These are phyloP conservation scores for Adrianichthys oophorus DNA, from an alignment of 2,797 vertebrate species.

Conservation along the genomic window DNA sequence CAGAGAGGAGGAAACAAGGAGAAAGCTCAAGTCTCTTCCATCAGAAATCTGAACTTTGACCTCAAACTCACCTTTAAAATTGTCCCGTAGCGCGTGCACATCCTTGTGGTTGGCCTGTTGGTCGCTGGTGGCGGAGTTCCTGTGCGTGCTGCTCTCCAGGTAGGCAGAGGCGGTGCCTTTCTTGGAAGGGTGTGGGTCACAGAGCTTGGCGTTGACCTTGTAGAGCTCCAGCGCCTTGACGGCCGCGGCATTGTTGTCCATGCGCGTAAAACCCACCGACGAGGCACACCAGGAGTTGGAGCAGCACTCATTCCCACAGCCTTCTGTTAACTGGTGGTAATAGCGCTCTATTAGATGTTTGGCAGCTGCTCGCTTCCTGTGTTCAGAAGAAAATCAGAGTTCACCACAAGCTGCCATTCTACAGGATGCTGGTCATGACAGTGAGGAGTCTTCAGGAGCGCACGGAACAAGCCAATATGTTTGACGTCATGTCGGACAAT, in stretches of 20 bases:
- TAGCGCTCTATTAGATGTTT: constrained; percentile 99
- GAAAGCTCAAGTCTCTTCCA: no score
- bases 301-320: constrained; percentile 99
- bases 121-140: constrained; percentile 86
- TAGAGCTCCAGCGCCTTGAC: constrained; percentile 98
- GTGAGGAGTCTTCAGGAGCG: no score
- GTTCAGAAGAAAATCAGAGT: constrained; percentile 66
- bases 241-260: constrained; percentile 98
- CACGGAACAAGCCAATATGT: no score
- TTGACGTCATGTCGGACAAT: no score
- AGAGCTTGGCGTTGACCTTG: constrained; percentile 96
- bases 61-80: constrained; percentile 91
- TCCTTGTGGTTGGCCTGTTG: constrained; percentile 92
- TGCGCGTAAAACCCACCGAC: constrained; percentile 91
- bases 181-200: constrained; percentile 99
- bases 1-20: no score
- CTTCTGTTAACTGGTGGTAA: constrained; percentile 99
- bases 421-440: no score
- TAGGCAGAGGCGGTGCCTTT: constrained; percentile 96
- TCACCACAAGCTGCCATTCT: no score
- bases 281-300: constrained; percentile 99
- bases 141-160: constrained; percentile 88
- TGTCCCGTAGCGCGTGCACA: constrained; percentile 85
- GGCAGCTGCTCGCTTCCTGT: constrained; percentile 99
- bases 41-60: no score